A percentile compares a stretch with the other conserved stretches of the same genome.
phyloP scores from a whole-genome alignment of 2,113 vertebrate species.

The Vanacampus margaritifer region DNA sequence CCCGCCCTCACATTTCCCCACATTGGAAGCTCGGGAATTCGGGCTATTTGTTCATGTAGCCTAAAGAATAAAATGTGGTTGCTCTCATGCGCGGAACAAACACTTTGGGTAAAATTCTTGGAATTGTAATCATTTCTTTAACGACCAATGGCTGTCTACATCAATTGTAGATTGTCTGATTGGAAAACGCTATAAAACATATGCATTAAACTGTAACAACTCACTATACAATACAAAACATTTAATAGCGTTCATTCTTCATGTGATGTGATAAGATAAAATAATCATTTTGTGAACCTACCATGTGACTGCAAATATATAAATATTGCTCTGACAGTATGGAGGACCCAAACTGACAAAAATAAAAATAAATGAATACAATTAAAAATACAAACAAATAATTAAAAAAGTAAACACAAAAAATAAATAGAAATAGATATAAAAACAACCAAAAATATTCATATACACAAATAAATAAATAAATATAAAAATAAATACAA shows the following conservation, averaged over 20 bases:
- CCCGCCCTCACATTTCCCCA: slow-evolving; percentile 27
- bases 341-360: no score
- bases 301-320: neutral
- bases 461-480: no score
- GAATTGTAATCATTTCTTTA: no score
- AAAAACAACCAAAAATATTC: no score
- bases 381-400: no score
- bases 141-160: neutral
- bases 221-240: neutral
- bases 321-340: neutral
- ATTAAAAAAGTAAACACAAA: no score
- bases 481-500: no score
- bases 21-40: slow-evolving; percentile 35
- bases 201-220: neutral
- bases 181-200: neutral
- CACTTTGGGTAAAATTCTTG: no score
- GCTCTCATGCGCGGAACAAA: no score
- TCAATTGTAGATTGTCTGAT: neutral
- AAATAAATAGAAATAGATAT: no score
- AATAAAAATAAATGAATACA: no score
- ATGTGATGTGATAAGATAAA: neutral
- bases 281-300: neutral
- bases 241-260: neutral
- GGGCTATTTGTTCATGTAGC: neutral
- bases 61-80: no score